Evolutionary conservation across 1,140 invertebrate species (phyloP).

Genomic region (Druon quercuslanigerum): DNA sequence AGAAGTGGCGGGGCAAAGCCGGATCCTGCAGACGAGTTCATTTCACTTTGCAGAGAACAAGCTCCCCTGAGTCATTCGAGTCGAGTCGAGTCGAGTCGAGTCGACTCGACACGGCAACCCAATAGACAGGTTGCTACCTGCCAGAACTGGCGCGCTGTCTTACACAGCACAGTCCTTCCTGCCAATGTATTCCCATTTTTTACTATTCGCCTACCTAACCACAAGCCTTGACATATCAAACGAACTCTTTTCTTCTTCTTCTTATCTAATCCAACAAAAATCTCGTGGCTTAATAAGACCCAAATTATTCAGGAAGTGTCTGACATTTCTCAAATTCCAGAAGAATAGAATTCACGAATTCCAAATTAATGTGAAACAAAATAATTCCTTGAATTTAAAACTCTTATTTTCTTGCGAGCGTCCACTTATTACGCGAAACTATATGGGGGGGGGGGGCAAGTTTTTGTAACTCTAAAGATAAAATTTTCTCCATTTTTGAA

Average conservation of each 20-base stretch:
- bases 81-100: constrained; percentile 50
- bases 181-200: not conserved
- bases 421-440: no score
- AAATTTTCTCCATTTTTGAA: no score
- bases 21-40: constrained; percentile 59
- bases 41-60: constrained; percentile 61
- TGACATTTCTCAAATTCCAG: no score
- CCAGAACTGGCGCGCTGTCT: constrained; percentile 39
- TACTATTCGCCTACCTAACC: not conserved
- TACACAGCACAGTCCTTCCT: not conserved
- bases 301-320: no score
- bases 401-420: no score
- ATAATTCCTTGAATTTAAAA: no score
- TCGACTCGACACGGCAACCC: constrained; percentile 40
- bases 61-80: constrained; percentile 62
- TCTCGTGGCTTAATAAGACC: no score
- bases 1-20: constrained; percentile 34
- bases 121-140: constrained; percentile 68
- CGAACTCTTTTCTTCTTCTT: not conserved
- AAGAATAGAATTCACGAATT: no score
- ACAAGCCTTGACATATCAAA: not conserved
- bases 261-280: not conserved
- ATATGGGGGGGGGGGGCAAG: no score
- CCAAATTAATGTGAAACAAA: no score
- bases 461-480: no score